A percentile compares a stretch with the other conserved stretches of the same genome.
Evolutionary conservation across 2,797 vertebrate species (phyloP).

Genomic region (Bucorvus abyssinicus): DNA sequence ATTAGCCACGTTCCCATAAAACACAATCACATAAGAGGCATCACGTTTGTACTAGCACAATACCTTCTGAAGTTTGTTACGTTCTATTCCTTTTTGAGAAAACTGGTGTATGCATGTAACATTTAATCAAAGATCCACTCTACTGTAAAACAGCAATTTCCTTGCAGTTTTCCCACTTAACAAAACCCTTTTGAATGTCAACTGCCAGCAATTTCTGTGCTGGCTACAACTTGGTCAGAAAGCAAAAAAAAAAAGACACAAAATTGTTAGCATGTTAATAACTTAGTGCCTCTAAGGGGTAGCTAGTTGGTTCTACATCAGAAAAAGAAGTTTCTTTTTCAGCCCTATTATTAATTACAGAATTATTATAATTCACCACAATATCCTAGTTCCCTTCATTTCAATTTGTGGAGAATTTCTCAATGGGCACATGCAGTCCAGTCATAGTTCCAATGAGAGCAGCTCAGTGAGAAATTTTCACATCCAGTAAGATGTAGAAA

Average conservation of each 20-base stretch:
- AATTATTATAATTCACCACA: background rate
- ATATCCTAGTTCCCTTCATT: background rate
- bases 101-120: background rate
- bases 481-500: background rate
- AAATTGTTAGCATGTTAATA: conserved; percentile 36
- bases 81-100: background rate
- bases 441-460: background rate
- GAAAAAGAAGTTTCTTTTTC: background rate
- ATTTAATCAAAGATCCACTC: conserved; percentile 36
- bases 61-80: background rate
- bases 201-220: background rate
- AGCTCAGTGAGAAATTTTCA: background rate
- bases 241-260: background rate
- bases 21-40: background rate
- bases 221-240: background rate
- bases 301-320: background rate
- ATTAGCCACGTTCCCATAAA: background rate
- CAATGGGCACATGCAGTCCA: background rate
- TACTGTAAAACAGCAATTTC: conserved; percentile 18
- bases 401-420: background rate
- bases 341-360: background rate
- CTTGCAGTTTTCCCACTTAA: conserved; percentile 35
- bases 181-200: conserved; percentile 29
- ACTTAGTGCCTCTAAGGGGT: background rate
- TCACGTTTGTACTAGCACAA: background rate